Evolutionary conservation across 2,113 vertebrate genomes (phyloP), one percentile per base, ranked within the genome.

Genomic region (Chascanopsetta lugubris): DNA sequence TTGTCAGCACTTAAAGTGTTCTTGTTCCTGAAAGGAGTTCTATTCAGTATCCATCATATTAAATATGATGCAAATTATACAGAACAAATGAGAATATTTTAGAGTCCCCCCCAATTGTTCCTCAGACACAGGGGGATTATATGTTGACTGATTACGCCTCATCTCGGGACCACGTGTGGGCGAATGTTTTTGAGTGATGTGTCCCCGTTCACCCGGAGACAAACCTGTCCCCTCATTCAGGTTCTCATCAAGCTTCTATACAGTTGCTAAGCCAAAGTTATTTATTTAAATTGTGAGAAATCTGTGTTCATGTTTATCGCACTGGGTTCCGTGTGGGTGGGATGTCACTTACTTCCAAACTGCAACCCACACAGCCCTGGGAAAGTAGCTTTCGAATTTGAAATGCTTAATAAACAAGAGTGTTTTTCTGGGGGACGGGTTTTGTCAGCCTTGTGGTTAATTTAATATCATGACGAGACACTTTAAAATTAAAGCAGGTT

Each of bases 251-350:
- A 7, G 18, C 30, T 22, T 20, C 4, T 8, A 3, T 1, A 22
- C n/a, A 17, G 3, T 26, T 48, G 32, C 25, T 20, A n/a, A n/a
- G 13, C 34, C 13, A 18, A 7, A 32, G 10, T 24, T 43, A 63
- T 29, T 24, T 43, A 63, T 29, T 63, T 63, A n/a, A 29, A 11
- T 38, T 20, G 24, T 40, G 20, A 43, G 2, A 45, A 45, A 42
- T 65, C 18, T 30, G 38, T 15, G 10, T 51, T 27, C 15, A 10
- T 40, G n/a, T 40, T 53, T 21, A 30, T 32, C 38, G 24, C 24
- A n/a, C 20, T 34, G 15, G n/a, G 25, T 46, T 40, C 22, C 8
- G 45, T 22, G 8, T 34, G 50, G 20, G 20, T 5, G 4, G 26
- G 29, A 61, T 48, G 58, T 48, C 27, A 47, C 2, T 4, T 32